Conservation (phyloP, 1,140 invertebrate genomes). For the Drosophila leontia region DNA sequence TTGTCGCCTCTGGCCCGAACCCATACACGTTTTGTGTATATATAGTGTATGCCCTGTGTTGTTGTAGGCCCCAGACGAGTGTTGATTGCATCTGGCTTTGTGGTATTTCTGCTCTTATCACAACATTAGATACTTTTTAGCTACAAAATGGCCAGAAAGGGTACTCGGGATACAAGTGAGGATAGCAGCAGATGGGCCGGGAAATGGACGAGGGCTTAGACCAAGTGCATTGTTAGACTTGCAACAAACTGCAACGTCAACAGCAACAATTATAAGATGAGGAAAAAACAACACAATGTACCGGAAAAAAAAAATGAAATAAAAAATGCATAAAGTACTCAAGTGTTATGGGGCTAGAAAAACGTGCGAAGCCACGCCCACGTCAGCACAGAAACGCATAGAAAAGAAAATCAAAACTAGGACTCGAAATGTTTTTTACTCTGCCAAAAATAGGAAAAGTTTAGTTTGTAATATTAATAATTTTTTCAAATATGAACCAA, state of each 20-base stretch:
- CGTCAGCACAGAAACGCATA: slow-evolving; percentile 5
- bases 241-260: slow-evolving; percentile 65
- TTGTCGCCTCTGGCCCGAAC: slow-evolving; percentile 54
- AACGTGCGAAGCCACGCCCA: slow-evolving; percentile 22
- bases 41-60: slow-evolving; percentile 8
- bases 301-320: slow-evolving; percentile 20
- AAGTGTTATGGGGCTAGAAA: slow-evolving; percentile 52
- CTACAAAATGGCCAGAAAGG: slow-evolving; percentile 57
- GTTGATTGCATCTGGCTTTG: slow-evolving; percentile 71
- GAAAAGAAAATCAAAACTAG: not conserved
- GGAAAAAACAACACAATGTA: slow-evolving; percentile 49
- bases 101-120: slow-evolving; percentile 54
- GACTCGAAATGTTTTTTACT: slow-evolving; percentile 12
- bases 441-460: not conserved
- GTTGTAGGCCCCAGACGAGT: slow-evolving; percentile 47
- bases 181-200: slow-evolving; percentile 13
- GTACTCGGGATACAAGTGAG: slow-evolving; percentile 7
- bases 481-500: not conserved
- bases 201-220: slow-evolving; percentile 46
- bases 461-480: not conserved
- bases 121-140: slow-evolving; percentile 65
- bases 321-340: slow-evolving; percentile 74
- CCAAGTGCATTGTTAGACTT: slow-evolving; percentile 72
- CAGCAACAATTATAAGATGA: slow-evolving; percentile 58
- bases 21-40: not conserved